Conservation (phyloP, 2,797 vertebrate species). For the Lacerta agilis region DNA sequence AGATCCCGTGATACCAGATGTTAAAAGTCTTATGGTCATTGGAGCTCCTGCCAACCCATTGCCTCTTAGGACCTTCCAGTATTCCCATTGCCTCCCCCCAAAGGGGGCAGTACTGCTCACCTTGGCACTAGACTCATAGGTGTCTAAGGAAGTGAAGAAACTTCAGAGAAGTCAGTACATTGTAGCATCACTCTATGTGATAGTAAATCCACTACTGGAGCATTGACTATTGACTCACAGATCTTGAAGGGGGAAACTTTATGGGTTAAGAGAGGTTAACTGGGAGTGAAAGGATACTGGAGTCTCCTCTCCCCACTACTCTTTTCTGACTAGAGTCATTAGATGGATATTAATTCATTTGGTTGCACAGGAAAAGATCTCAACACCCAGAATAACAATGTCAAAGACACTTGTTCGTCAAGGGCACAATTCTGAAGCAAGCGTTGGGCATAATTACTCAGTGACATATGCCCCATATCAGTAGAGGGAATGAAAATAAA, state of each 20-base stretch:
- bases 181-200: neutral
- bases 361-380: neutral
- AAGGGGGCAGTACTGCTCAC: too few relatives aligned
- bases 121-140: neutral
- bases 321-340: neutral
- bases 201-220: neutral
- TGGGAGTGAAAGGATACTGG: neutral
- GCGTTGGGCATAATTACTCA: slow-evolving; percentile 55
- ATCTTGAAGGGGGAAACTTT: neutral
- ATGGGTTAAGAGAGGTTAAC: neutral
- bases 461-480: slow-evolving; percentile 69
- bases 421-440: slow-evolving; percentile 62
- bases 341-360: slow-evolving; percentile 31
- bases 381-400: slow-evolving; percentile 11
- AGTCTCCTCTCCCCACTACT: too few relatives aligned
- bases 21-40: too few relatives aligned
- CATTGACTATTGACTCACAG: neutral
- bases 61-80: too few relatives aligned
- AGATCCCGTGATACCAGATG: too few relatives aligned
- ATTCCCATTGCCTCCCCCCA: too few relatives aligned
- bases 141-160: neutral
- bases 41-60: too few relatives aligned
- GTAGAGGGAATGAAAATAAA: slow-evolving; percentile 73
- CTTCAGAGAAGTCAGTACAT: neutral
- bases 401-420: slow-evolving; percentile 42